phyloP scores from a whole-genome alignment of 1,140 invertebrate genomes.

The Brachionus paranguensis region DNA sequence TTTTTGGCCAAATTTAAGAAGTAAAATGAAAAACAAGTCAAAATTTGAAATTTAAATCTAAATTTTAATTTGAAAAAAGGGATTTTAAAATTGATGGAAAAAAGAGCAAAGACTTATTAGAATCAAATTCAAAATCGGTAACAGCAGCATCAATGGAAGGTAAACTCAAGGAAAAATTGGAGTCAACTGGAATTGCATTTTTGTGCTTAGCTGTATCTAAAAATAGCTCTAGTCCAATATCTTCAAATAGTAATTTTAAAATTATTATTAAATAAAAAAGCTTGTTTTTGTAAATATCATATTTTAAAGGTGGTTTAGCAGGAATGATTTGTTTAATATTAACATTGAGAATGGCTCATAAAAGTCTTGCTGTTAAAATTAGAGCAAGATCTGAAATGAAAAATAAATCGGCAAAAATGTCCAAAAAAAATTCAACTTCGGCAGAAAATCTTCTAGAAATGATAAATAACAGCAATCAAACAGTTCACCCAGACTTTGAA shows the following conservation, averaged over 20 bases:
- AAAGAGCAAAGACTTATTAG: background rate
- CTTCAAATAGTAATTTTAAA: constrained; percentile 37
- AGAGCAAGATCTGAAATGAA: constrained; percentile 42
- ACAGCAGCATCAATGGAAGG: constrained; percentile 50
- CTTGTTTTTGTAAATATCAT: background rate
- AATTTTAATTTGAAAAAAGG: background rate
- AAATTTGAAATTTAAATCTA: background rate
- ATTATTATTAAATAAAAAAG: background rate
- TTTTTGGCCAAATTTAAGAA: constrained; percentile 45
- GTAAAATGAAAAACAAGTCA: background rate
- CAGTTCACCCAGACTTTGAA: constrained; percentile 23
- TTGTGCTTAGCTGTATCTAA: constrained; percentile 46
- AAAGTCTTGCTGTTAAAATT: constrained; percentile 47
- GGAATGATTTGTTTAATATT: constrained; percentile 44
- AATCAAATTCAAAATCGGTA: background rate
- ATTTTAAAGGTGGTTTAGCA: constrained; percentile 45
- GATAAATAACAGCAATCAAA: background rate
- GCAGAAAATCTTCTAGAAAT: background rate
- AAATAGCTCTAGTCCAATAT: constrained; percentile 39
- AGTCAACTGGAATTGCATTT: constrained; percentile 49
- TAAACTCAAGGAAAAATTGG: constrained; percentile 52
- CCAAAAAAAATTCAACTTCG: background rate
- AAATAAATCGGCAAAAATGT: background rate
- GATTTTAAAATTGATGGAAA: background rate
- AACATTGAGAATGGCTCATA: constrained; percentile 48